Evolutionary conservation across 2,113 vertebrate genomes (phyloP).

Genomic region (Cyanoderma ruficeps): DNA sequence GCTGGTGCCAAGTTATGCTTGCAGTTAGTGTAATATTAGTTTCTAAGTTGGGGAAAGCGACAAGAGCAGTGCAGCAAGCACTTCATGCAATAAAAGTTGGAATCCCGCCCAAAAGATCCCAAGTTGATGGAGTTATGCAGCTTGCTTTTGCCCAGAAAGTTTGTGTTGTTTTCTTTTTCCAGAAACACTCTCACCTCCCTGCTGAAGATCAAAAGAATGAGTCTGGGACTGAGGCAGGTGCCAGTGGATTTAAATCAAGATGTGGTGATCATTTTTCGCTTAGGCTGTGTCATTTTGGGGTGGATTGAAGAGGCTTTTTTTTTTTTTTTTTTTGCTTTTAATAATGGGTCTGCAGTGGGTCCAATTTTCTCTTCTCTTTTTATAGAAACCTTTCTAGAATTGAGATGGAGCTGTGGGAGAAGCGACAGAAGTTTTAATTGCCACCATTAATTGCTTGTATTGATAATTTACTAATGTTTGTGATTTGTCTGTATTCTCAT

Average conservation of each 20-base stretch:
- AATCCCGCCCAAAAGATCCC: too few relatives aligned
- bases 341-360: not conserved
- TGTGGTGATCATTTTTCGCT: too few relatives aligned
- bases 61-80: not conserved
- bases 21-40: not conserved
- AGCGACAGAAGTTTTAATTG: not conserved
- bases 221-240: too few relatives aligned
- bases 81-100: rapidly evolving
- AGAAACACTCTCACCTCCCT: rapidly evolving
- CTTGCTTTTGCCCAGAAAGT: not conserved
- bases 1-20: not conserved
- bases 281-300: not conserved
- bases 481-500: not conserved
- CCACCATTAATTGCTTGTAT: not conserved
- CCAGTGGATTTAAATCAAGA: not conserved
- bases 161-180: not conserved
- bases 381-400: not conserved
- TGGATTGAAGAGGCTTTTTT: too few relatives aligned
- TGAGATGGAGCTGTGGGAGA: not conserved
- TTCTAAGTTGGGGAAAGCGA: not conserved
- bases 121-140: not conserved
- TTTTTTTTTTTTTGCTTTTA: not conserved
- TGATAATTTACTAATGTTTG: not conserved
- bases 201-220: not conserved
- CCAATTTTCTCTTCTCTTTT: not conserved